phyloP scores from a whole-genome alignment of 1,140 invertebrate species.

The Limonius californicus region DNA sequence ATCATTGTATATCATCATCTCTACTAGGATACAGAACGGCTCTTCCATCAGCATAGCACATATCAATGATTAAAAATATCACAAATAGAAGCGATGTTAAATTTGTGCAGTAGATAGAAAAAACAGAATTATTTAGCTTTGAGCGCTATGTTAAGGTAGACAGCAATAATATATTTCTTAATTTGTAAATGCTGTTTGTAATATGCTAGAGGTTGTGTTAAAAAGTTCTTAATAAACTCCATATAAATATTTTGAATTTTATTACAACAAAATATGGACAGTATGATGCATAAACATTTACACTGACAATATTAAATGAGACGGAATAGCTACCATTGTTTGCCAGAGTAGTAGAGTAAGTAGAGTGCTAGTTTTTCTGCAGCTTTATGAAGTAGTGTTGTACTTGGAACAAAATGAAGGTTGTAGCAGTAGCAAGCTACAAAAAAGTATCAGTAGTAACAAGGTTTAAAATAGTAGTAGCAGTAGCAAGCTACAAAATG shows the following conservation, averaged over 20 bases:
- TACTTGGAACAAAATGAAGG: too few relatives aligned
- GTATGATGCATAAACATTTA: not conserved
- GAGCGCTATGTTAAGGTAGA: conserved; percentile 16
- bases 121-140: not conserved
- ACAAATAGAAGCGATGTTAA: not conserved
- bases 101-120: conserved; percentile 5
- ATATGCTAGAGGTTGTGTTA: conserved; percentile 27
- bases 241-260: conserved; percentile 8
- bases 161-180: conserved; percentile 38
- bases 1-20: too few relatives aligned
- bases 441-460: too few relatives aligned
- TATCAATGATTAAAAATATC: conserved; percentile 20
- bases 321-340: not conserved
- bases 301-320: not conserved
- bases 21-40: conserved; percentile 15
- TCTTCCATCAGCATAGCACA: conserved; percentile 21
- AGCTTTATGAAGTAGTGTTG: too few relatives aligned
- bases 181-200: conserved; percentile 28
- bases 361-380: too few relatives aligned
- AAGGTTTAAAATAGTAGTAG: too few relatives aligned
- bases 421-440: too few relatives aligned
- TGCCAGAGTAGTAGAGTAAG: too few relatives aligned
- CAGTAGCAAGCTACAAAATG: too few relatives aligned
- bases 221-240: conserved; percentile 13
- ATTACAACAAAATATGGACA: conserved; percentile 12